Conservation (phyloP, 2,888 invertebrate genomes). For the Hyles lineata region DNA sequence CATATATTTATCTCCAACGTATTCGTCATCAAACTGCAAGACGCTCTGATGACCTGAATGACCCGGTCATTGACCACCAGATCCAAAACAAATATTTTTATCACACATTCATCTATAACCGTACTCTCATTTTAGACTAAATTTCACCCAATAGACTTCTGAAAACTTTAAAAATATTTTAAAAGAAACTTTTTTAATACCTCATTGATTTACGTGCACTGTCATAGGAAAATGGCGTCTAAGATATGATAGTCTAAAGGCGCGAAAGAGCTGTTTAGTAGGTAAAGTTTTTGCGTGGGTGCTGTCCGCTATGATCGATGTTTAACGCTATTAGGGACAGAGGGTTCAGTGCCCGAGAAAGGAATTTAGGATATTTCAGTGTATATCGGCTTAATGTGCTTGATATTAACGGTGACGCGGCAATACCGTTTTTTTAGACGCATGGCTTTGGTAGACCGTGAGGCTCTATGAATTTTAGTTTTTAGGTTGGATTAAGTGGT, state of each 20-base stretch:
- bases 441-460: background rate
- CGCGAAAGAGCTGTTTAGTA: slow-evolving; percentile 4
- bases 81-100: too few relatives aligned
- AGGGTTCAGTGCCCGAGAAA: background rate
- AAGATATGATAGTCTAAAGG: slow-evolving; percentile 10
- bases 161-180: background rate
- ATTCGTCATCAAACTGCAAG: too few relatives aligned
- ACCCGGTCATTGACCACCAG: too few relatives aligned
- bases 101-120: too few relatives aligned
- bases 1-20: too few relatives aligned
- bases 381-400: slow-evolving; percentile 15
- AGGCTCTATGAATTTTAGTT: too few relatives aligned
- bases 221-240: slow-evolving; percentile 5
- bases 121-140: too few relatives aligned
- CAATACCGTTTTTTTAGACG: background rate
- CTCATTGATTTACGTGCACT: slow-evolving; percentile 9
- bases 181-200: slow-evolving; percentile 3
- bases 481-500: too few relatives aligned
- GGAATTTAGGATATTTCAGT: background rate
- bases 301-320: slow-evolving; percentile 14
- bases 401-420: slow-evolving; percentile 4
- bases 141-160: too few relatives aligned
- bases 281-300: slow-evolving; percentile 15
- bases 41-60: too few relatives aligned
- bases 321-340: slow-evolving; percentile 7